Base-by-base conservation (phyloP, 1,140 invertebrate species). In the Sinonovacula constricta region DNA sequence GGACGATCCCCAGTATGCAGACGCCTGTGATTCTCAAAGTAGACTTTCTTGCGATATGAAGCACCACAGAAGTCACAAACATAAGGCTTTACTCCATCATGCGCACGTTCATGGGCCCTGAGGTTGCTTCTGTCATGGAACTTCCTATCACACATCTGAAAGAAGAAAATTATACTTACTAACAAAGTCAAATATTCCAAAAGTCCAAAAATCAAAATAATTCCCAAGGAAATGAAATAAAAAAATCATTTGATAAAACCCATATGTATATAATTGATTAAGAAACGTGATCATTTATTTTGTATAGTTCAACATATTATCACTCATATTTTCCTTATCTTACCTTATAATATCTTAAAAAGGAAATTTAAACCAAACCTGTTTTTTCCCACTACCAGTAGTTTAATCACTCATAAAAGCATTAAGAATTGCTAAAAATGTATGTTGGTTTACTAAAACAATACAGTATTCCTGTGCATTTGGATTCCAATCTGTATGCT, bases 1-100 rank as follows among this genome's bases (percentile, higher is more conserved):
- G 71, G 71, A 4, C 71, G 39, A 24, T 74, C 71, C 0, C 71
- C 71, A 65, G 71, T 74, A 22, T 74, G 71, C 15, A 62, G 51
- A 1, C 71, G 36, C 22, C 28, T 3, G 34, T 74, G 71, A 10
- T 22, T 18, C 18, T 74, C 71, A 63, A 65, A 53, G 14, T 63
- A 31, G 39, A 56, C 45, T 31, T 65, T 74, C 4, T 49, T 53
- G 15, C 51, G 59, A 31, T 49, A 74, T 28, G 56, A 36, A 18
- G 59, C 51, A 1, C 71, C 71, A 74, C 71, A 74, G 18, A 63
- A 33, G 28, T 63, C 62, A 39, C 71, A 74, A 5, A 74, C 53
- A 60, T 39, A 70, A 2, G 53, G 54, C 39, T 45, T 45, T 18
- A 45, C 7, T 10, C 39, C 39, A 10, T 10, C 7, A 18, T 45